Conservation (phyloP, 2,113 vertebrate species). For the Orientallactaga bullata region DNA sequence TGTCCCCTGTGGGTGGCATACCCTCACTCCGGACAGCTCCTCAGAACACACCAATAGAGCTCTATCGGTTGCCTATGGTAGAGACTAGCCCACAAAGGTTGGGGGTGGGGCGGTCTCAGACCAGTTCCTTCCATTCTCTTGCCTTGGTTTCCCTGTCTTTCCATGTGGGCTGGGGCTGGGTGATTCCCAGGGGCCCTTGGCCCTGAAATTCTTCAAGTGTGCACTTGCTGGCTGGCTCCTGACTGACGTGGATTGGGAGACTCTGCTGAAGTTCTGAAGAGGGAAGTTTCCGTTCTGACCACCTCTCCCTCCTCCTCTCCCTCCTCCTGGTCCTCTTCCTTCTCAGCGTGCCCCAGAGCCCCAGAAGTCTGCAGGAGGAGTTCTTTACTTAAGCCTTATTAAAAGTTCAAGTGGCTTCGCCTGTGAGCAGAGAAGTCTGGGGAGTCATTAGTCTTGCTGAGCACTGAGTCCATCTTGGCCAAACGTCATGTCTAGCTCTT, state of each 20-base stretch:
- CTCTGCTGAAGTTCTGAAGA: constrained; percentile 19
- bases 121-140: neutral
- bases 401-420: constrained; percentile 69
- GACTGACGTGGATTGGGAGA: neutral
- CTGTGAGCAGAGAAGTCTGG: neutral
- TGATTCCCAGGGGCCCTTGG: neutral
- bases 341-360: neutral
- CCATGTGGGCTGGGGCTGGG: neutral
- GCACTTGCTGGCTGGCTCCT: too few relatives aligned
- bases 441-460: constrained; percentile 32
- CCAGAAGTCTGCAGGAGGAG: neutral
- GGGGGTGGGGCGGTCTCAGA: neutral
- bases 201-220: neutral
- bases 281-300: neutral
- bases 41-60: neutral
- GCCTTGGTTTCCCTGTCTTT: constrained; percentile 22
- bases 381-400: constrained; percentile 58
- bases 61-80: neutral
- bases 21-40: neutral
- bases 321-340: neutral
- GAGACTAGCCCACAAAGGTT: neutral
- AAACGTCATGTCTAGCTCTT: constrained; percentile 39
- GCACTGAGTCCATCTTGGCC: constrained; percentile 52
- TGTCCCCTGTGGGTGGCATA: neutral
- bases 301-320: neutral